Evolutionary conservation across 2,797 vertebrate genomes (phyloP), one percentile per base, ranked within the genome.

Genomic region (Megaceryle alcyon): DNA sequence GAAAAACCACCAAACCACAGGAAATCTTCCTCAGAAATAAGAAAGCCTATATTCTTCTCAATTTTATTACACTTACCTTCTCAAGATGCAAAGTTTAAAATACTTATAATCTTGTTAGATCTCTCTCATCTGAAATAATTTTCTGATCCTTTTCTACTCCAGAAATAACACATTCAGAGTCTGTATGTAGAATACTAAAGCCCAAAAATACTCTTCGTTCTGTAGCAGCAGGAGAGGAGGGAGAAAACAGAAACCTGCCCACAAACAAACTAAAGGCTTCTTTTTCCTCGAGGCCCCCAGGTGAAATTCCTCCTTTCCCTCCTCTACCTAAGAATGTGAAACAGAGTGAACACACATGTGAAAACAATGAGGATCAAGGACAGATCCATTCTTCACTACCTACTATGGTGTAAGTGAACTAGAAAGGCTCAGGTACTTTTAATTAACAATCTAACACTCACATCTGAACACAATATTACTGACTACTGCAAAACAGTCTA

Each of bases 151-250:
- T 4, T 33, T 51, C 10, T 3, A 14, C 12, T 59, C 11, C 25
- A 56, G 23, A 78, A 80, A 39, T 8, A 68, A 23, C 5, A 33
- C 25, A 61, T 25, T 54, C 43, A 54, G 16, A 75, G 66, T 17
- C 10, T 7, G 2, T 13, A 20, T 3, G 4, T 29, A 68, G 14
- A 43, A 4, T 12, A 28, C 1, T 12, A 26, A 21, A 70, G 4
- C 17, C 5, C 21, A 61, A 6, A 18, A 28, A 49, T 16, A 20
- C 8, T 61, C 10, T 8, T 61, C 11, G 7, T 60, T 19, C 31
- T 70, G 5, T 7, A 43, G 17, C 18, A 71, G 6, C 0, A 12
- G 12, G 46, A 57, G 53, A 13, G 19, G 28, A 14, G 28, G 13
- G 8, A 41, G 19, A 51, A 51, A 51, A 28, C 37, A 28, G 22